Conservation (phyloP, 2,113 vertebrate genomes). For the Pycnonotus jocosus region DNA sequence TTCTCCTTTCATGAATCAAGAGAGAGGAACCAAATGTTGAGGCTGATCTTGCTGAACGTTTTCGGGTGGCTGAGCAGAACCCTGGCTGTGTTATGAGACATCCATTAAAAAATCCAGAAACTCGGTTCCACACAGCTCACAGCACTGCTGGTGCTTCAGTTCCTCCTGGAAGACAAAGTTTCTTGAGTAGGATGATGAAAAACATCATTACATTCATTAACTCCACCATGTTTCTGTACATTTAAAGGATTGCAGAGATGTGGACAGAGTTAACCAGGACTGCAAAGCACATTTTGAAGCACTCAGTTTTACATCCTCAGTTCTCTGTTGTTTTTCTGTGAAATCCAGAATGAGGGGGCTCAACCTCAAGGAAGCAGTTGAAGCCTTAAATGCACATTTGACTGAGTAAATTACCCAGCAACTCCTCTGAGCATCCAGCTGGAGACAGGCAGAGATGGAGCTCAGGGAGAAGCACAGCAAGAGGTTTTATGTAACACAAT, state of each 20-base stretch:
- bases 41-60: not conserved
- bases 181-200: not conserved
- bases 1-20: not conserved
- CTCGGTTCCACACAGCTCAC: not conserved
- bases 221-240: not conserved
- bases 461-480: not conserved
- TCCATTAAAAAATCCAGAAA: not conserved
- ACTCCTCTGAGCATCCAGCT: not conserved
- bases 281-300: not conserved
- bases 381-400: not conserved
- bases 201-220: not conserved
- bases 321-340: not conserved
- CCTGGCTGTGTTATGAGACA: not conserved
- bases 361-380: not conserved
- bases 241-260: not conserved
- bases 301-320: not conserved
- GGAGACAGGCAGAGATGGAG: not conserved
- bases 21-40: not conserved
- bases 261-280: not conserved
- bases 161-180: not conserved
- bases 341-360: not conserved
- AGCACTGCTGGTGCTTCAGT: not conserved
- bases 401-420: not conserved
- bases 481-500: not conserved
- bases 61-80: not conserved